Base-by-base conservation (phyloP, 2,797 vertebrate species). In the Cossypha polioptera region DNA sequence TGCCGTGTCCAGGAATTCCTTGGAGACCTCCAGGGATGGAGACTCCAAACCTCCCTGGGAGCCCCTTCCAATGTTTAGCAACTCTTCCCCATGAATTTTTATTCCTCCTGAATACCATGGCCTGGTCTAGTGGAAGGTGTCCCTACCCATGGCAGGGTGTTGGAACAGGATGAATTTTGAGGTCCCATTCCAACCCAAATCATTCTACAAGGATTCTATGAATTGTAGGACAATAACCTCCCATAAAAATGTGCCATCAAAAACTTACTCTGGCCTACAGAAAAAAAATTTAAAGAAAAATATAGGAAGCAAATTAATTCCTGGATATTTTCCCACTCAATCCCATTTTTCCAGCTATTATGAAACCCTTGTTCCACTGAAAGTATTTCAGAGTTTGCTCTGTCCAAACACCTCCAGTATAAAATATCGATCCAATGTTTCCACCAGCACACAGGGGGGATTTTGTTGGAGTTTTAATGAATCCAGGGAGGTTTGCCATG, bases 1-100 rank as follows among this genome's bases (percentile, higher is more conserved):
- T 59, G 45, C 2, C 55, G 69, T 13, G 0, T 50, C 7, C 51
- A 79, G 35, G 0, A 1, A 1, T 57, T 65, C 43, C 59, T 9
- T 42, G 43, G 61, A 7, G 14, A 48, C 10, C 13, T 50, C 13
- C 58, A 72, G 36, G 59, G 28, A 25, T 72, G 67, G 24, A 4
- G 0, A 29, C 33, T 15, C 55, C 67, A 45, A 26, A 28, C 4
- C 5, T 20, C 36, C 31, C 48, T 55, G 65, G 8, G 35, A 69
- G 8, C 17, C 3, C 12, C 11, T 50, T 2, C 28, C 67, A 14
- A 4, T 10, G 8, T 14, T 13, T 53, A 17, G 35, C 5, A 11
- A 7, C 29, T 33, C 11, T 26, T 21, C 35, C 35, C 36, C 43
- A 36, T 10, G 18, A 0, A 8, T 50, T 28, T 50, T 28, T 16